Evolutionary conservation across 2,797 vertebrate species (phyloP).

Genomic region (Melanotaenia trifasciata): DNA sequence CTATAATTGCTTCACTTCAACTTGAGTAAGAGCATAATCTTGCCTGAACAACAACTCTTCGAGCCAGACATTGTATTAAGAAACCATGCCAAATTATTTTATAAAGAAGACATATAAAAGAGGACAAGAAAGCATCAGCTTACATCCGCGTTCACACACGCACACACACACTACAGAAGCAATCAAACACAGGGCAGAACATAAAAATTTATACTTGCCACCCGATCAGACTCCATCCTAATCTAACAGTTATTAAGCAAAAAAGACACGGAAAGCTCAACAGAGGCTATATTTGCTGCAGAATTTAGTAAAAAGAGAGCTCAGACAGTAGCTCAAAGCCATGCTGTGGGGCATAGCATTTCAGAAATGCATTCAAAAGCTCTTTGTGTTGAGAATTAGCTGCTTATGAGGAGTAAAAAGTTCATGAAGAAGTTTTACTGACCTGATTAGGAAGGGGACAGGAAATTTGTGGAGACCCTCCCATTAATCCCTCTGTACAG

Average conservation of each 20-base stretch:
- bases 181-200: conserved; percentile 60
- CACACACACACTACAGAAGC: conserved; percentile 44
- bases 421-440: conserved; percentile 43
- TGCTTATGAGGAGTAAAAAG: conserved; percentile 82
- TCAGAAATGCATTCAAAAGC: conserved; percentile 53
- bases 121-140: conserved; percentile 22
- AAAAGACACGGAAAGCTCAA: conserved; percentile 68
- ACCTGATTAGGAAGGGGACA: conserved; percentile 51
- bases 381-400: conserved; percentile 65
- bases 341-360: conserved; percentile 59
- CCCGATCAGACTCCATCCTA: conserved; percentile 44
- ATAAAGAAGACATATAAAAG: conserved; percentile 43
- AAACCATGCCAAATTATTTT: conserved; percentile 52
- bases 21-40: conserved; percentile 35
- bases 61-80: conserved; percentile 40
- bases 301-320: conserved; percentile 47
- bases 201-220: conserved; percentile 42
- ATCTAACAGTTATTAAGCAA: conserved; percentile 55
- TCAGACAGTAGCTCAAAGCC: conserved; percentile 58
- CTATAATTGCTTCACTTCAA: conserved; percentile 19
- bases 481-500: conserved; percentile 37
- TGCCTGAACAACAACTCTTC: conserved; percentile 46
- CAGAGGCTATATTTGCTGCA: conserved; percentile 38
- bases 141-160: conserved; percentile 15
- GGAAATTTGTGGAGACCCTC: conserved; percentile 46